phyloP scores from a whole-genome alignment of 2,888 invertebrate genomes.

The Xylota sylvarum region DNA sequence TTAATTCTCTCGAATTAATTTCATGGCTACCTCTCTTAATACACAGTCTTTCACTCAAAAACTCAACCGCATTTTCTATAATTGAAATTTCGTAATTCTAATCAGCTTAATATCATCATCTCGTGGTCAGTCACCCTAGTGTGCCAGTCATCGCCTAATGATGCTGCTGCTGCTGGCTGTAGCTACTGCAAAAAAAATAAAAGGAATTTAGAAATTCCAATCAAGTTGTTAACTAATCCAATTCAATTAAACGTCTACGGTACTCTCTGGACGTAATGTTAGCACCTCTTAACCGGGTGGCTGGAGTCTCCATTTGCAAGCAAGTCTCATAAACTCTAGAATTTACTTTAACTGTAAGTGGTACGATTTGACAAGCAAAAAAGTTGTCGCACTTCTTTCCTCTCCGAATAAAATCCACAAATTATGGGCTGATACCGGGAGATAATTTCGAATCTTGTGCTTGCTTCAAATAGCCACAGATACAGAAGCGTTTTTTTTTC shows the following conservation, averaged over 20 bases:
- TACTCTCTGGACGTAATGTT: background rate
- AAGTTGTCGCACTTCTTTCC: constrained; percentile 32
- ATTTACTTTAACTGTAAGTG: constrained; percentile 49
- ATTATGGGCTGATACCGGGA: constrained; percentile 43
- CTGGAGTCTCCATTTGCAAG: constrained; percentile 13
- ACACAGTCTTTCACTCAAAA: too few relatives aligned
- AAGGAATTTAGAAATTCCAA: constrained; percentile 21
- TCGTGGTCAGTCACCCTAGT: constrained; percentile 5
- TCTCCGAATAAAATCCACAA: constrained; percentile 44
- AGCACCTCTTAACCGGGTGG: background rate
- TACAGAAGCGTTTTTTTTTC: background rate
- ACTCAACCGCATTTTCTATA: background rate
- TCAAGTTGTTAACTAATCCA: constrained; percentile 28
- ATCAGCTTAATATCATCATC: constrained; percentile 12
- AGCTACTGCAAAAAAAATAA: background rate
- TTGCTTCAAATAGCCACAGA: constrained; percentile 20
- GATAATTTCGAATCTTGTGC: constrained; percentile 37
- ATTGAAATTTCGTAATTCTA: background rate
- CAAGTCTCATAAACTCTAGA: constrained; percentile 50
- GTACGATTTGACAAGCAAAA: constrained; percentile 15
- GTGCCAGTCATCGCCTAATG: constrained; percentile 12
- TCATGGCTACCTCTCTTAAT: too few relatives aligned
- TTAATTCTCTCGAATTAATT: too few relatives aligned
- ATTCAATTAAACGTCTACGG: constrained; percentile 35
- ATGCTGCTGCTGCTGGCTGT: background rate